These are phyloP conservation scores for Deilephila porcellus DNA, from an alignment of 2,888 invertebrate species.

Conservation along the genomic window DNA sequence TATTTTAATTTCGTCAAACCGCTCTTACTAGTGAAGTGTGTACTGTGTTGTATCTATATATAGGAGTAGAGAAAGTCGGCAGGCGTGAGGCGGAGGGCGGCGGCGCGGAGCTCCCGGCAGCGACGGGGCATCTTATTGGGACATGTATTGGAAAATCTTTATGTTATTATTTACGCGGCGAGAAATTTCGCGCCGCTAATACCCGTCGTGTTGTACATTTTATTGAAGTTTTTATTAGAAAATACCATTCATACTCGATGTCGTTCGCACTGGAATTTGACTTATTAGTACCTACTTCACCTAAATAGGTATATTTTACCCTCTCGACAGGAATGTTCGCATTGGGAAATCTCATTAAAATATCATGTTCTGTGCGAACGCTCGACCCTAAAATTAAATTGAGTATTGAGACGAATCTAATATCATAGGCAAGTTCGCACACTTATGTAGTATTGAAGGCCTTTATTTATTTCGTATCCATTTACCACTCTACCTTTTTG, in stretches of 20 bases:
- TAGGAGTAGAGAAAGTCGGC: neutral
- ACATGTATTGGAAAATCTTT: constrained; percentile 76
- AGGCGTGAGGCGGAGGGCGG: constrained; percentile 3
- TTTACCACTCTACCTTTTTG: neutral
- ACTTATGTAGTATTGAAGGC: neutral
- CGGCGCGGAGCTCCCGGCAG: constrained; percentile 29
- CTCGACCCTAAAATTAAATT: constrained; percentile 23
- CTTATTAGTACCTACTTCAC: constrained; percentile 48
- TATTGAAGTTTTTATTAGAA: constrained; percentile 77
- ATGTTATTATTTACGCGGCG: constrained; percentile 75
- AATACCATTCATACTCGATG: constrained; percentile 65
- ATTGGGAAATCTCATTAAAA: constrained; percentile 55
- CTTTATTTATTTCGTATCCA: constrained; percentile 7
- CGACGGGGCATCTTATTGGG: constrained; percentile 57
- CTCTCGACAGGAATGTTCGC: constrained; percentile 39
- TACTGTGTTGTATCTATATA: neutral
- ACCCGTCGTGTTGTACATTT: constrained; percentile 70
- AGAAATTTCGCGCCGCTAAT: constrained; percentile 71
- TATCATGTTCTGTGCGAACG: constrained; percentile 47
- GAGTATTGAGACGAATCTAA: constrained; percentile 29
- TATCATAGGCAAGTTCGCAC: constrained; percentile 34
- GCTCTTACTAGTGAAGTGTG: neutral
- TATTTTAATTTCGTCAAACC: constrained; percentile 10
- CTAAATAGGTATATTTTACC: constrained; percentile 42
- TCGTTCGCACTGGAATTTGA: constrained; percentile 54